Percentiles rank a stretch among this genome's conserved stretches.
These are phyloP conservation scores for Stichodactyla helianthus DNA, from an alignment of 64 coral and sea anemone species.

Conservation along the genomic window DNA sequence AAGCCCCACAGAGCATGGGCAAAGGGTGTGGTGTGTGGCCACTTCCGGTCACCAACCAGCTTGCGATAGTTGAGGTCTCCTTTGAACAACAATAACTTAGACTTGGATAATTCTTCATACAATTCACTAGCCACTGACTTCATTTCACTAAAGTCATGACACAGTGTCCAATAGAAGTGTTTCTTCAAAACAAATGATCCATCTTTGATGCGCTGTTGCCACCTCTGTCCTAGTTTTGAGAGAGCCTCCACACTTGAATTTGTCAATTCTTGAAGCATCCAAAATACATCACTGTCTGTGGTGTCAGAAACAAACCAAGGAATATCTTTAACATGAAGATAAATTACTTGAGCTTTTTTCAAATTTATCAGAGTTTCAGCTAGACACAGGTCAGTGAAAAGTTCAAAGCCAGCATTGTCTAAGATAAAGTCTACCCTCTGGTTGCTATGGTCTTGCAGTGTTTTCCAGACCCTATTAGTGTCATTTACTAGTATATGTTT, in stretches of 20 bases:
- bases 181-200: slow-evolving; percentile 70
- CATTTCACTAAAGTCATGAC: slow-evolving; percentile 92
- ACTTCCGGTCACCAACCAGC: slow-evolving; percentile 91
- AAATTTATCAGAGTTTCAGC: slow-evolving; percentile 78
- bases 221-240: slow-evolving; percentile 51
- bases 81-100: slow-evolving; percentile 92
- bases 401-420: slow-evolving; percentile 98
- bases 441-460: slow-evolving; percentile 15
- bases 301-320: slow-evolving; percentile 98
- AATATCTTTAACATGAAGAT: slow-evolving; percentile 85
- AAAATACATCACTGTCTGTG: slow-evolving; percentile 58
- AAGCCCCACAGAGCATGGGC: slow-evolving; percentile 83
- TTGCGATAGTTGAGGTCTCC: slow-evolving; percentile 98
- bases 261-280: slow-evolving; percentile 69
- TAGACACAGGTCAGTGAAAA: slow-evolving; percentile 90
- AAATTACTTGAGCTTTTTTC: slow-evolving; percentile 58
- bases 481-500: slow-evolving; percentile 81
- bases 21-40: slow-evolving; percentile 71
- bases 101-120: slow-evolving; percentile 68
- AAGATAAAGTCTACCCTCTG: slow-evolving; percentile 86
- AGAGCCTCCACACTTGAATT: slow-evolving; percentile 44
- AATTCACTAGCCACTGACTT: slow-evolving; percentile 47
- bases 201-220: slow-evolving; percentile 60
- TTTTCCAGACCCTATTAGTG: slow-evolving; percentile 47
- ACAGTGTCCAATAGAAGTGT: slow-evolving; percentile 79